Base-by-base conservation (phyloP, 2,888 invertebrate genomes). In the Cistogaster globosa region DNA sequence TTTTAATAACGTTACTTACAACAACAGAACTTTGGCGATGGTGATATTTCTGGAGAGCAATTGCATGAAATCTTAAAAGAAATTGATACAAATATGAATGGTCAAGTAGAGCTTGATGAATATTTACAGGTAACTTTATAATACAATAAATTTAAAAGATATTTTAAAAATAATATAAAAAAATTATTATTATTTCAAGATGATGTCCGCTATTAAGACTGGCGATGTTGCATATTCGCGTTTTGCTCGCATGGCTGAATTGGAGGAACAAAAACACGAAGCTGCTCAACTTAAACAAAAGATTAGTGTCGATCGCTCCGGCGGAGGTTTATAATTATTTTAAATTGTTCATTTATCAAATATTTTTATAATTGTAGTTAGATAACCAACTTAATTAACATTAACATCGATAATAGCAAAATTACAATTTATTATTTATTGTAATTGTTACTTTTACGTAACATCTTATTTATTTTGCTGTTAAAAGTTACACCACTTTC, bases 1-100 rank as follows among this genome's bases (percentile, higher is more conserved):
- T 4, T n/a, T 18, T 81, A 2, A n/a, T 63, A 57, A 62, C 8
- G 38, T 16, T n/a, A 55, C 7, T 51, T 12, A 14, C 14, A 42
- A 14, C 14, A 42, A 68, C 38, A 96, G 96, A 95, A 94, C 92
- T 95, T 95, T 91, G 97, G 96, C 89, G 97, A 96, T 93, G 94
- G 94, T 90, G 97, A 97, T 89, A 95, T 98, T 88, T 95, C 97
- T 83, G 98, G 98, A 83, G 97, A 97, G 93, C 97, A 98, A 93
- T 95, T 99, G 90, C 99, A 99, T 94, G 98, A 99, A 93, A 98
- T 99, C 92, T 95, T 99, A 89, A 96, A 95, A 93, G 99, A 99
- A 94, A 99, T 99, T 92, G 99, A 99, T 94, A 96, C 99, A 91
- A 99, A 99, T 93, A 98, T 98, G 96, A 99, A 99, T 94, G 99